These are phyloP conservation scores for Deroptyus accipitrinus DNA, from an alignment of 2,113 vertebrate species.

Conservation along the genomic window DNA sequence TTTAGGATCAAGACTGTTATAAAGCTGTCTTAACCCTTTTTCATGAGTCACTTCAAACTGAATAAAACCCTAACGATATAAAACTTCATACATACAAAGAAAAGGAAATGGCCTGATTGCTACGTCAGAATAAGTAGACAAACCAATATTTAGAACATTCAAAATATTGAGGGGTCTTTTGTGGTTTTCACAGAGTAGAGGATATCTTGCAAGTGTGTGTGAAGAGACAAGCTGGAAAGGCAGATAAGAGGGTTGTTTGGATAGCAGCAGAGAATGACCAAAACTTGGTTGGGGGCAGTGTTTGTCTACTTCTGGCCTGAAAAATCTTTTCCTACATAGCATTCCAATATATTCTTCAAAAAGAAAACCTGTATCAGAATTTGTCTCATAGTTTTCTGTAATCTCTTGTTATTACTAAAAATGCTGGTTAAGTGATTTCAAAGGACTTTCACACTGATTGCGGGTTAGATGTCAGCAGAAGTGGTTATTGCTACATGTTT, in stretches of 20 bases:
- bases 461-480: background rate
- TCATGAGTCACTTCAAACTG: background rate
- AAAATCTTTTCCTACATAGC: background rate
- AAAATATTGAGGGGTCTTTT: background rate
- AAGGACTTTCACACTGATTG: background rate
- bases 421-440: background rate
- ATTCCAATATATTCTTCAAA: background rate
- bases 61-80: background rate
- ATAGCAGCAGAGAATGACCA: background rate
- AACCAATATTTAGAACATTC: background rate
- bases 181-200: background rate
- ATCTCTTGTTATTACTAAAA: background rate
- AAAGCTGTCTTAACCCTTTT: background rate
- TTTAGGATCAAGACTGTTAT: background rate
- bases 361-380: background rate
- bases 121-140: background rate
- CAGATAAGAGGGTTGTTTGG: background rate
- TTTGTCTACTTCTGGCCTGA: background rate
- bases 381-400: background rate
- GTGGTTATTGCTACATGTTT: background rate
- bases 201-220: background rate
- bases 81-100: accelerated
- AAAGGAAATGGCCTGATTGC: background rate
- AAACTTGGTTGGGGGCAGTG: background rate
- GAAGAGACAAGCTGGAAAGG: background rate